phyloP scores from a whole-genome alignment of 2,888 invertebrate species.

The Biston betularia region DNA sequence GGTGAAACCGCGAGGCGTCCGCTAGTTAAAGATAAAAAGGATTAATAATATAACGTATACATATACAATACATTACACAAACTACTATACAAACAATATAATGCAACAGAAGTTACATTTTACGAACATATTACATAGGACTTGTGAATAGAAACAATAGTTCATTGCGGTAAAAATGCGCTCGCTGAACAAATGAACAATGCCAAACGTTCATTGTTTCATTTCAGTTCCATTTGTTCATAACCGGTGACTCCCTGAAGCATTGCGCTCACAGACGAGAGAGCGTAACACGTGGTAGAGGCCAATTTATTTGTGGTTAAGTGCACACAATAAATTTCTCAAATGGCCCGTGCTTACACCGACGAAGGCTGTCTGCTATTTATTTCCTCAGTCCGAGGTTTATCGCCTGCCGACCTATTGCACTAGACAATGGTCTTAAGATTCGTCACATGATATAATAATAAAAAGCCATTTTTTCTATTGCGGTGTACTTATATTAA shows the following conservation, averaged over 20 bases:
- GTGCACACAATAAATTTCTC: slow-evolving; percentile 85
- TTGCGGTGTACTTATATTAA: slow-evolving; percentile 62
- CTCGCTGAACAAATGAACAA: slow-evolving; percentile 16
- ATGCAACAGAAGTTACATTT: background rate
- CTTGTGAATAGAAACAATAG: background rate
- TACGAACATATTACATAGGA: background rate
- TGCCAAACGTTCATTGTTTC: slow-evolving; percentile 11
- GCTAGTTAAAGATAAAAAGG: too few relatives aligned
- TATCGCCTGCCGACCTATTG: slow-evolving; percentile 70
- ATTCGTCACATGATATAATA: slow-evolving; percentile 71
- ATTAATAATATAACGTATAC: too few relatives aligned
- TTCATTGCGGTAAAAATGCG: slow-evolving; percentile 2
- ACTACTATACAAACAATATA: background rate
- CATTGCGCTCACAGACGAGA: slow-evolving; percentile 57
- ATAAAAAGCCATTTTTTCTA: slow-evolving; percentile 65
- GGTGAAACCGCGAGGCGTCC: too few relatives aligned
- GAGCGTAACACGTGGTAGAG: slow-evolving; percentile 69
- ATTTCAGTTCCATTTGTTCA: slow-evolving; percentile 28
- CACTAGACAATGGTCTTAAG: slow-evolving; percentile 68
- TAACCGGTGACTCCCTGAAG: slow-evolving; percentile 30
- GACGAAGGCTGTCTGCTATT: slow-evolving; percentile 79
- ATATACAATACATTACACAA: background rate
- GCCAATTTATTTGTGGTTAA: slow-evolving; percentile 85
- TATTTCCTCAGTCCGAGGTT: slow-evolving; percentile 77
- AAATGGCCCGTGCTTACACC: slow-evolving; percentile 82